Evolutionary conservation across 2,888 invertebrate species (phyloP).

Genomic region (Torymus aiolomorphi): DNA sequence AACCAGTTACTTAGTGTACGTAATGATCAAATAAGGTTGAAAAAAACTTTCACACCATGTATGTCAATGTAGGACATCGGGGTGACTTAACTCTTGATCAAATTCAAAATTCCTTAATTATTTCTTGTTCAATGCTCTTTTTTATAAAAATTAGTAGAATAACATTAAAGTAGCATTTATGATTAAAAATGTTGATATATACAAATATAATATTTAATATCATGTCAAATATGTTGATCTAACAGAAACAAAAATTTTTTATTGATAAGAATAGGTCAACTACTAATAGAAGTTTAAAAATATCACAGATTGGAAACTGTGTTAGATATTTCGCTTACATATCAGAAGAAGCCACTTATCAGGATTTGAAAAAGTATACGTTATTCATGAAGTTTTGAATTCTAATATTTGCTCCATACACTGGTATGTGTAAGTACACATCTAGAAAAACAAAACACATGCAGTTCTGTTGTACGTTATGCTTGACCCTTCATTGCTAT

Average conservation of each 20-base stretch:
- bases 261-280: too few relatives aligned
- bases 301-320: too few relatives aligned
- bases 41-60: constrained; percentile 72
- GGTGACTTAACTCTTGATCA: constrained; percentile 16
- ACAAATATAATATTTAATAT: too few relatives aligned
- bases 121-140: not conserved
- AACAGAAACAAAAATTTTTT: too few relatives aligned
- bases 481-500: constrained; percentile 69
- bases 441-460: constrained; percentile 55
- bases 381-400: constrained; percentile 61
- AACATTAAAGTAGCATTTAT: too few relatives aligned
- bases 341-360: not conserved
- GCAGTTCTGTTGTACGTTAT: constrained; percentile 58
- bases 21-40: constrained; percentile 61
- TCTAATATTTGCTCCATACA: constrained; percentile 40
- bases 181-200: too few relatives aligned
- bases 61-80: constrained; percentile 56
- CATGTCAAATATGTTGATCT: too few relatives aligned
- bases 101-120: not conserved
- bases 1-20: constrained; percentile 52
- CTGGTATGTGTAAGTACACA: constrained; percentile 47
- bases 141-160: not conserved
- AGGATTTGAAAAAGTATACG: constrained; percentile 52
- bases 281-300: too few relatives aligned
- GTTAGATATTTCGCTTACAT: too few relatives aligned